These are phyloP conservation scores for Thunnus thynnus DNA, from an alignment of 2,113 vertebrate species.

Conservation along the genomic window DNA sequence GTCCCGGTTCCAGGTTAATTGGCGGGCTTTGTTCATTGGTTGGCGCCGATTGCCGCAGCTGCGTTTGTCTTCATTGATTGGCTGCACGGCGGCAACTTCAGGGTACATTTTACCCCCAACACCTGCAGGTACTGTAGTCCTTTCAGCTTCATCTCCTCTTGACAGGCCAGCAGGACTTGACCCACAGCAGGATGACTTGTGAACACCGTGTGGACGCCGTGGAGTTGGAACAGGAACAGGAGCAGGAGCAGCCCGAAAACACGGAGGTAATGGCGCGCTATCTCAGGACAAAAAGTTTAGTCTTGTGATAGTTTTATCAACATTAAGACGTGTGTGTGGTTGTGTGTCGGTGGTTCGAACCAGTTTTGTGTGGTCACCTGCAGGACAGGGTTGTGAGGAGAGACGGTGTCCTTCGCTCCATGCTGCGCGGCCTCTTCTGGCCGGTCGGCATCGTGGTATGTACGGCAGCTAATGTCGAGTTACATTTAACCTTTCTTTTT, in stretches of 20 bases:
- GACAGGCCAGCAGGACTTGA: neutral
- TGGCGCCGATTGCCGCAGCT: conserved; percentile 51
- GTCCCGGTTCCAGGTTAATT: conserved; percentile 58
- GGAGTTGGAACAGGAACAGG: conserved; percentile 35
- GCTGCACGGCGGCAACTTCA: neutral
- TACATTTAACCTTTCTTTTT: neutral
- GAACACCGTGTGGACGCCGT: conserved; percentile 24
- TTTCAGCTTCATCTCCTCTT: accelerated
- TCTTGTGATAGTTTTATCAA: too few relatives aligned
- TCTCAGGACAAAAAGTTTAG: too few relatives aligned
- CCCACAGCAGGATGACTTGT: conserved; percentile 64
- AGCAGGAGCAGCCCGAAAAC: conserved; percentile 17
- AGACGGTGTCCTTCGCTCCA: conserved; percentile 51
- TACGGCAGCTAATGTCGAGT: neutral
- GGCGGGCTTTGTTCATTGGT: conserved; percentile 50
- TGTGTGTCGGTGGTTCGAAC: too few relatives aligned
- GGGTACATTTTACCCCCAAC: conserved; percentile 53
- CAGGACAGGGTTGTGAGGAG: conserved; percentile 69
- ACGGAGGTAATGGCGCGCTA: conserved; percentile 34
- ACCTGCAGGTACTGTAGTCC: accelerated
- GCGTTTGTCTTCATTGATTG: conserved; percentile 63
- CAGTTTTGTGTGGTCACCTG: neutral
- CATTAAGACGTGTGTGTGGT: too few relatives aligned
- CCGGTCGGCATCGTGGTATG: conserved; percentile 82
- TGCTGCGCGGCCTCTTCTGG: conserved; percentile 79